Conservation (phyloP, 1,140 invertebrate species). For the Tribolium castaneum region DNA sequence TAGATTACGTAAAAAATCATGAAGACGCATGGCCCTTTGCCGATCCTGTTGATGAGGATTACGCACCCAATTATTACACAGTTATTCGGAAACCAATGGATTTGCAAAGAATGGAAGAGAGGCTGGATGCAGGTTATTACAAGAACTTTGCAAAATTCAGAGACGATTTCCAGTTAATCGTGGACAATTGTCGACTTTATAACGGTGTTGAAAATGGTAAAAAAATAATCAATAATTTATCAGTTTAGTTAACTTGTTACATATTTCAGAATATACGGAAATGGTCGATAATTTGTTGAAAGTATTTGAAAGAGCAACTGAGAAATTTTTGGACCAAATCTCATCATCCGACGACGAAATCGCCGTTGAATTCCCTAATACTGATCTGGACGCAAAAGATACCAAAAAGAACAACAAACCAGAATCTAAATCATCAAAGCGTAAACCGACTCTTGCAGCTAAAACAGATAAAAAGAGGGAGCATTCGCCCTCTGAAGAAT, state of each 20-base stretch:
- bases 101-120: constrained; percentile 87
- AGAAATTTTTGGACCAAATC: constrained; percentile 83
- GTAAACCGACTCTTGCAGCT: constrained; percentile 55
- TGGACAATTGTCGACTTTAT: constrained; percentile 91
- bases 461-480: constrained; percentile 55
- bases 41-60: constrained; percentile 90
- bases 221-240: constrained; percentile 45
- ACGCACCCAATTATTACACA: constrained; percentile 88
- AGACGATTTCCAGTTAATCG: constrained; percentile 88
- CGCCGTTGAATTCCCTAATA: constrained; percentile 71
- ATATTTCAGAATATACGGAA: constrained; percentile 82
- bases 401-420: constrained; percentile 42
- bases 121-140: constrained; percentile 84
- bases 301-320: constrained; percentile 81
- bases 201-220: constrained; percentile 93
- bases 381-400: constrained; percentile 41
- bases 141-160: constrained; percentile 83
- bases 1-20: constrained; percentile 85
- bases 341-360: constrained; percentile 83
- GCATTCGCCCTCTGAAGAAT: constrained; percentile 53
- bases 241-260: constrained; percentile 19
- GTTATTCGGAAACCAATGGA: constrained; percentile 87
- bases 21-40: constrained; percentile 93
- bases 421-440: constrained; percentile 36
- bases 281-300: constrained; percentile 87